Evolutionary conservation across 2,797 vertebrate species (phyloP), one percentile per base, ranked within the genome.

Genomic region (Oceanodroma leucorhoa): DNA sequence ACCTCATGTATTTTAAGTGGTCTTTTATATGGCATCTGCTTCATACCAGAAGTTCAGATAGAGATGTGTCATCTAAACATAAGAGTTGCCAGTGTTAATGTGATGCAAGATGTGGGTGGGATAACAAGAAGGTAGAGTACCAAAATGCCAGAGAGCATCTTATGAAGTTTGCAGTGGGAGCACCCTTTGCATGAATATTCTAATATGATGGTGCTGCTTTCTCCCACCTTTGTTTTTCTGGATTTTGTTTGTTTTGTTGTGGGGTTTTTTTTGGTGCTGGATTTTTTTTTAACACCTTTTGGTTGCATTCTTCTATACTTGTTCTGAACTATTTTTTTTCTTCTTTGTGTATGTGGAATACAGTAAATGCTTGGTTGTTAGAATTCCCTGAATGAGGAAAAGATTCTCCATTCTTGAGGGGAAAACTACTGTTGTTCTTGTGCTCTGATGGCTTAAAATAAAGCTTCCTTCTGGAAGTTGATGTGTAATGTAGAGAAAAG

Each of bases 261-360:
- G 24, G 7, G 0, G 0, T 3, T 40, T 51, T 23, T 65, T 62
- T 22, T n/a, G 18, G 5, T 53, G 7, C 4, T 3, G 5, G 6
- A 4, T 40, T 76, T 53, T 50, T 45, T 69, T 88, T 26, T 36
- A 61, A 53, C 19, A n/a, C 30, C 5, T 80, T 77, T 70, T 71
- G 30, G 11, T 53, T 91, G 22, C 36, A 19, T 60, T 90, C 40
- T 58, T 72, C 69, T 85, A 1, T 41, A 26, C 10, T 82, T 84
- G 6, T 36, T 84, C 57, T 79, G 54, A 81, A 45, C 5, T 14
- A 3, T 6, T 53, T 23, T 34, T 34, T 83, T 79, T 50, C 5
- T 62, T 71, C 14, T 77, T 77, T 57, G 24, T 55, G 1, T 77
- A 26, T 61, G 10, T 48, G 16, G 73, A 55, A 5, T 60, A 41